Conservation (phyloP, 2,113 vertebrate species). For the Mohoua ochrocephala region DNA sequence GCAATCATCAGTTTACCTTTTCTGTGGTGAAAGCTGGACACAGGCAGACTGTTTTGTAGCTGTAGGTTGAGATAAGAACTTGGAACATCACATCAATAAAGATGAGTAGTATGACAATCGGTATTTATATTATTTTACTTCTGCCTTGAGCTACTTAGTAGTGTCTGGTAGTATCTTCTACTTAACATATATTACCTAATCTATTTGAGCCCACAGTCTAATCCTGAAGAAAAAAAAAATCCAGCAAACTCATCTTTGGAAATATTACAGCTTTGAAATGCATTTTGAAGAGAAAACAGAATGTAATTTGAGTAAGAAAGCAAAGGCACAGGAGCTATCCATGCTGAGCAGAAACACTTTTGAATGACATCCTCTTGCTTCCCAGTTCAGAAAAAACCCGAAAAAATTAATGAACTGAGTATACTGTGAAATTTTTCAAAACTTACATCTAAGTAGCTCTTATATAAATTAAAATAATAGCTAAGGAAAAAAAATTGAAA, state of each 20-base stretch:
- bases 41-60: not conserved
- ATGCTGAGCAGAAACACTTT: not conserved
- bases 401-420: not conserved
- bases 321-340: not conserved
- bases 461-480: not conserved
- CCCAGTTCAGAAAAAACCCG: not conserved
- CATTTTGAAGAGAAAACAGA: not conserved
- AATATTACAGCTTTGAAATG: not conserved
- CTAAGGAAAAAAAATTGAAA: not conserved
- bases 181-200: not conserved
- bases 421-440: not conserved
- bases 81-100: not conserved
- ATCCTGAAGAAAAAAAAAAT: not conserved
- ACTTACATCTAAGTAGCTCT: not conserved
- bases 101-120: not conserved
- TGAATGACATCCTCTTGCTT: not conserved
- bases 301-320: not conserved
- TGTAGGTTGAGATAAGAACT: not conserved
- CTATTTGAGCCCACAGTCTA: not conserved
- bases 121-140: not conserved
- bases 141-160: not conserved
- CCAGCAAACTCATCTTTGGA: not conserved
- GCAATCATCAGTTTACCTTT: not conserved
- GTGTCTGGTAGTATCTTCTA: not conserved
- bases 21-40: not conserved